Evolutionary conservation across 53 echinoderm and acorn worm species (phyloP).

Genomic region (Echinarachnius parma): DNA sequence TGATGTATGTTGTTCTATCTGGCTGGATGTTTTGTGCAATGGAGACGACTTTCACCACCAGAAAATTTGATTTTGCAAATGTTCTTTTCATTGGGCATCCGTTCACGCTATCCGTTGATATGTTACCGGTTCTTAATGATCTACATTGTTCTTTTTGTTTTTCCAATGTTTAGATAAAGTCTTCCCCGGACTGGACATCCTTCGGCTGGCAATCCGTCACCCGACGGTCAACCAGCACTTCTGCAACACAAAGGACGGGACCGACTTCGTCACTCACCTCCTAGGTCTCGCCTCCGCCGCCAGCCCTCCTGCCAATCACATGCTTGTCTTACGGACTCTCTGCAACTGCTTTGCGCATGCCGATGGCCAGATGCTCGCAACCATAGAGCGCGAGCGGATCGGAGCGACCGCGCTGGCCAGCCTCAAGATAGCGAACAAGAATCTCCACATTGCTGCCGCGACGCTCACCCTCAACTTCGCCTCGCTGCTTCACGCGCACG

Average conservation of each 20-base stretch:
- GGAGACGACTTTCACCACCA: too few relatives aligned
- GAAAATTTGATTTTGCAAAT: too few relatives aligned
- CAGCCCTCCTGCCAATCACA: conserved; percentile 71
- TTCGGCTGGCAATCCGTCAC: conserved; percentile 82
- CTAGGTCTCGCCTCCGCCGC: conserved; percentile 31
- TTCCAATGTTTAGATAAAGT: conserved; percentile 62
- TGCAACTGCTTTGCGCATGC: conserved; percentile 72
- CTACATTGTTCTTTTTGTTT: neutral
- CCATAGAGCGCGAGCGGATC: conserved; percentile 45
- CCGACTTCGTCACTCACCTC: conserved; percentile 61
- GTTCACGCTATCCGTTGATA: too few relatives aligned
- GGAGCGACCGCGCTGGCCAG: conserved; percentile 45
- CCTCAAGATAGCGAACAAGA: conserved; percentile 54
- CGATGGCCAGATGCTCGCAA: conserved; percentile 50
- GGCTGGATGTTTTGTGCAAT: too few relatives aligned
- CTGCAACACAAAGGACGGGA: conserved; percentile 73
- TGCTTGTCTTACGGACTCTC: conserved; percentile 80
- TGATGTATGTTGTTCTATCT: too few relatives aligned
- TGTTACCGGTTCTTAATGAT: too few relatives aligned
- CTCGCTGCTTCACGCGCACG: conserved; percentile 32
- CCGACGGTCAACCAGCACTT: conserved; percentile 74
- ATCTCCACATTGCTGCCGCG: conserved; percentile 70
- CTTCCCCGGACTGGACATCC: conserved; percentile 78
- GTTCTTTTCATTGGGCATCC: neutral
- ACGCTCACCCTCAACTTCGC: conserved; percentile 76